phyloP scores from a whole-genome alignment of 2,888 invertebrate genomes.

The Odontocerum albicorne region DNA sequence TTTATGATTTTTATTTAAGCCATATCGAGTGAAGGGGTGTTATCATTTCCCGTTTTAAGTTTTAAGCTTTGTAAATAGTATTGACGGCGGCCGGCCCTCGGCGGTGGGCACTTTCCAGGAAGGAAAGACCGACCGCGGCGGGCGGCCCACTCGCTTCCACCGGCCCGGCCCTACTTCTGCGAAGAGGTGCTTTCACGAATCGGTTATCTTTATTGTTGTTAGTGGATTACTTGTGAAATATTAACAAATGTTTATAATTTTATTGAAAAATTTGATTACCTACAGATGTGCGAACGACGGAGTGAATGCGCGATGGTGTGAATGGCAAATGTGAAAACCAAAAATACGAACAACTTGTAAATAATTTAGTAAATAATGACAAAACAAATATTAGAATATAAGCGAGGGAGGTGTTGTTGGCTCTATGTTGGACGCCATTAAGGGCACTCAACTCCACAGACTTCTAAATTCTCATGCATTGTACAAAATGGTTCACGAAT shows the following conservation, averaged over 20 bases:
- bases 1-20: constrained; percentile 28
- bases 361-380: constrained; percentile 54
- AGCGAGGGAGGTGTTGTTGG: constrained; percentile 43
- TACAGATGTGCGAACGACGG: constrained; percentile 44
- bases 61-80: constrained; percentile 23
- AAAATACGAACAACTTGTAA: constrained; percentile 59
- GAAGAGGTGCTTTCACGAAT: constrained; percentile 20
- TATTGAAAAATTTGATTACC: constrained; percentile 44
- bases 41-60: constrained; percentile 23
- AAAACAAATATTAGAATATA: constrained; percentile 43
- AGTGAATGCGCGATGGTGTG: constrained; percentile 45
- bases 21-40: constrained; percentile 24
- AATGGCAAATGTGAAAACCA: constrained; percentile 56
- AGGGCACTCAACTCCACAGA: constrained; percentile 43
- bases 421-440: constrained; percentile 46
- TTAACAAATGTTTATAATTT: constrained; percentile 31
- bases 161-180: background rate
- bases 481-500: constrained; percentile 60
- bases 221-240: constrained; percentile 31
- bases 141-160: background rate
- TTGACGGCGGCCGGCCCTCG: background rate
- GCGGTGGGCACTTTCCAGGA: constrained; percentile 1
- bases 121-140: background rate
- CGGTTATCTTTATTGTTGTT: constrained; percentile 34
- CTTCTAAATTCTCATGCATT: constrained; percentile 42